Evolutionary conservation across 2,797 vertebrate genomes (phyloP).

Genomic region (Anableps anableps): DNA sequence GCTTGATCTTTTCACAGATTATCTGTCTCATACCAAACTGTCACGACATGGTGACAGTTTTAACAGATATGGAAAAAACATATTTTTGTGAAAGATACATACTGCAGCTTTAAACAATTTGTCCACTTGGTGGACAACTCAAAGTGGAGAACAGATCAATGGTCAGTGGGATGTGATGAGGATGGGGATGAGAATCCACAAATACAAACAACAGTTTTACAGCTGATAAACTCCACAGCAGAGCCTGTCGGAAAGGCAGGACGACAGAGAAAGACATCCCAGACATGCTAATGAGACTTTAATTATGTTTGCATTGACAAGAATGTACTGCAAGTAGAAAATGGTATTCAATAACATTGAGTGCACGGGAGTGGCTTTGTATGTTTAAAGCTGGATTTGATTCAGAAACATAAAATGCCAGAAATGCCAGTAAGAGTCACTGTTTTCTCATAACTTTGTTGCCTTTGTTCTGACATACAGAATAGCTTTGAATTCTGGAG

Average conservation of each 20-base stretch:
- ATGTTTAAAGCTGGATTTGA: background rate
- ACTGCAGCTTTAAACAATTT: too few species aligned
- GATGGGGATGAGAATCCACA: slow-evolving; percentile 15
- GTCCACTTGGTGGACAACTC: background rate
- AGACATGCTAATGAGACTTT: background rate
- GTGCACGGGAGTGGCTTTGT: background rate
- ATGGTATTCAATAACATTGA: background rate
- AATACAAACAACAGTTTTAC: slow-evolving; percentile 36
- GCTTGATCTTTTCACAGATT: too few species aligned
- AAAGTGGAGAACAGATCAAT: slow-evolving; percentile 3
- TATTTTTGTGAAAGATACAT: too few species aligned
- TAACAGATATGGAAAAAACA: too few species aligned
- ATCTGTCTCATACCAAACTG: too few species aligned
- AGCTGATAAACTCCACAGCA: slow-evolving; percentile 41
- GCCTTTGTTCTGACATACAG: background rate
- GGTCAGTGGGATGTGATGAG: slow-evolving; percentile 30
- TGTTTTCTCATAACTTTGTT: background rate
- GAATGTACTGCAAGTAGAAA: background rate
- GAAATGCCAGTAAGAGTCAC: background rate
- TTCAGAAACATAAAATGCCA: background rate
- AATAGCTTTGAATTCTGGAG: background rate
- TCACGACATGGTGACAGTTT: too few species aligned
- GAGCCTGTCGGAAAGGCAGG: slow-evolving; percentile 27
- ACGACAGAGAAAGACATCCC: background rate
- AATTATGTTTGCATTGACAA: background rate